These are phyloP conservation scores for Ernsta delagoae DNA, from an alignment of 2,888 invertebrate species.

Conservation along the genomic window DNA sequence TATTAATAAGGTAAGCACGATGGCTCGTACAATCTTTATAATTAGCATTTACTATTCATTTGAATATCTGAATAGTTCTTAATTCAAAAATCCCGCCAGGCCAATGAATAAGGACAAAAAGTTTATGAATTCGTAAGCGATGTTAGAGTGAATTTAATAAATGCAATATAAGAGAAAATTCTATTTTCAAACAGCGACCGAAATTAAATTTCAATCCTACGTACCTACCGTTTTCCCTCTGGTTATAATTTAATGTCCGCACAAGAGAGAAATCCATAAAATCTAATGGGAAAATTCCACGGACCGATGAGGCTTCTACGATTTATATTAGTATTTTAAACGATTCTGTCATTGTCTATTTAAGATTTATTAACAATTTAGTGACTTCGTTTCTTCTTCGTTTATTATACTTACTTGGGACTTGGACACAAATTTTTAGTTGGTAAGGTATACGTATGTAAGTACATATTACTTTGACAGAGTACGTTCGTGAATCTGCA, in stretches of 20 bases:
- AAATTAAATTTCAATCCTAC: slow-evolving; percentile 70
- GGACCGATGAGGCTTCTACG: slow-evolving; percentile 68
- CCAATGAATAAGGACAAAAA: slow-evolving; percentile 17
- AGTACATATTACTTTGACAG: too few species aligned
- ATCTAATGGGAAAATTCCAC: slow-evolving; percentile 77
- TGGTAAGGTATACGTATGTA: too few species aligned
- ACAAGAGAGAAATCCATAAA: slow-evolving; percentile 78
- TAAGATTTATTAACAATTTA: slow-evolving; percentile 59
- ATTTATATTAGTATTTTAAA: slow-evolving; percentile 66
- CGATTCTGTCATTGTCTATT: slow-evolving; percentile 46
- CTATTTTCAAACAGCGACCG: slow-evolving; percentile 49
- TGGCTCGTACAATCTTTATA: too few species aligned
- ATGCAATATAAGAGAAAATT: slow-evolving; percentile 48
- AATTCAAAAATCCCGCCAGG: slow-evolving; percentile 9
- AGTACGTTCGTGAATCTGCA: too few species aligned
- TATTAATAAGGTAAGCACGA: neutral
- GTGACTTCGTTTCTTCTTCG: too few species aligned
- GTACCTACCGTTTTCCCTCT: slow-evolving; percentile 64
- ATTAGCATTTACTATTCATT: too few species aligned
- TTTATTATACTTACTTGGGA: too few species aligned
- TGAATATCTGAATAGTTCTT: slow-evolving; percentile 15
- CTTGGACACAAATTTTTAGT: too few species aligned
- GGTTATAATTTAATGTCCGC: slow-evolving; percentile 79
- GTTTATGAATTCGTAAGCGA: slow-evolving; percentile 27
- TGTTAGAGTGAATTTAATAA: slow-evolving; percentile 43